Percentiles rank a stretch among this genome's conserved stretches.
Evolutionary conservation across 23 tunicate genomes (phyloP).

Genomic region (Halocynthia roretzi): DNA sequence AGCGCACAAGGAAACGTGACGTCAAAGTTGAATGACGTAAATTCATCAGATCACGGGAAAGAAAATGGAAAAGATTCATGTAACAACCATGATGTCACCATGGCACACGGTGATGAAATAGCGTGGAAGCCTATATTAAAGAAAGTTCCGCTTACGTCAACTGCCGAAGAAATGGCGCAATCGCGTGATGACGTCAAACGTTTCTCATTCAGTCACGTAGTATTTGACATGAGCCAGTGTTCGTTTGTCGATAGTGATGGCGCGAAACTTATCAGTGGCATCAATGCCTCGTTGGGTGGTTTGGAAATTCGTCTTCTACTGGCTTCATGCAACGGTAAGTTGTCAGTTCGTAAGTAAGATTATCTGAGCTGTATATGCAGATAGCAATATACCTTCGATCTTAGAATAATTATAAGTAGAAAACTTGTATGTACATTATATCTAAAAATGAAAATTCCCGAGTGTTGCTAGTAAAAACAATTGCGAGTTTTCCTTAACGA

Average conservation of each 20-base stretch:
- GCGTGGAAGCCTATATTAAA: neutral
- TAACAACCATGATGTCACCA: neutral
- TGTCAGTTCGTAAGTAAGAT: too few species aligned
- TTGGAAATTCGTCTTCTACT: constrained; percentile 32
- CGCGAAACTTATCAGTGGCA: constrained; percentile 13
- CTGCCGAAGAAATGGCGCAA: neutral
- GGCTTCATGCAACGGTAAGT: constrained; percentile 41
- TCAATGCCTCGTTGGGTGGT: constrained; percentile 1
- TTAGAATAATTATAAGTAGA: too few species aligned
- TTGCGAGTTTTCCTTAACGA: too few species aligned
- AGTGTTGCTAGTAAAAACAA: too few species aligned
- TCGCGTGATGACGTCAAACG: neutral
- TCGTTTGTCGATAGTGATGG: constrained; percentile 85
- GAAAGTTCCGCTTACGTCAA: neutral
- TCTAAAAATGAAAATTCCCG: too few species aligned
- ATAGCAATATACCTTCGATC: too few species aligned
- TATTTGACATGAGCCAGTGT: constrained; percentile 64
- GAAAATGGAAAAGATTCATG: neutral
- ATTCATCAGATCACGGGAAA: neutral
- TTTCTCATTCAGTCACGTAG: constrained; percentile 14
- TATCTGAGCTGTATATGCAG: too few species aligned
- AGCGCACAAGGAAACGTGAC: neutral
- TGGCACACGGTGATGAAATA: neutral
- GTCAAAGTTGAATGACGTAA: neutral
- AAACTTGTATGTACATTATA: too few species aligned